Base-by-base conservation (phyloP, 1,140 invertebrate species). In the Pissodes strobi region DNA sequence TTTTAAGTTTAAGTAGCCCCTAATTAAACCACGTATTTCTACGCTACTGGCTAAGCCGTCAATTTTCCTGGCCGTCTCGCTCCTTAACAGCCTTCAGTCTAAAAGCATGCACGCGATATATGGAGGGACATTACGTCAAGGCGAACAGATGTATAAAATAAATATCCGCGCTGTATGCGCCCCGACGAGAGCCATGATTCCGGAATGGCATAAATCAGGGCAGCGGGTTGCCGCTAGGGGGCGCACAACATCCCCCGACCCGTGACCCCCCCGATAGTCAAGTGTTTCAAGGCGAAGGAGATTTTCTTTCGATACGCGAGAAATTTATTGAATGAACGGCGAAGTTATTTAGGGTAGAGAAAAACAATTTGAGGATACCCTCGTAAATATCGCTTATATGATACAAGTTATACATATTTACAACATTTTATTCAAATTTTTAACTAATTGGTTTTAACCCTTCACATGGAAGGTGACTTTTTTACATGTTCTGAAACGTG, bases 71-170 rank as follows among this genome's bases (percentile, higher is more conserved):
- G 52, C 69, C 67, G 66, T 78, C 75, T 72, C 74, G 67, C 71
- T 76, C 72, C 72, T 71, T 76, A 77, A 76, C 77, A 77, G 77
- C 76, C 76, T 76, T 79, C 78, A 79, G 75, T 79, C 76, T 78
- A 77, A 79, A 78, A 79, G 78, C 78, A 78, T 78, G 77, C 77
- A 78, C 78, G 74, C 77, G 78, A 79, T 78, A 79, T 79, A 79
- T 78, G 76, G 77, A 75, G 76, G 77, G 78, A 78, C 78, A 79
- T 79, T 79, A 79, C 76, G 78, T 79, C 78, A 78, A 75, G 78
- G 78, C 77, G 77, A 79, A 79, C 78, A 79, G 78, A 79, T 79
- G 78, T 79, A 79, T 79, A 79, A 79, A 79, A 79, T 79, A 79
- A 79, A 79, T 79, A 79, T 79, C 78, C 75, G 72, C 68, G 74